Conservation (phyloP, 2,797 vertebrate species). For the Megaceryle alcyon region DNA sequence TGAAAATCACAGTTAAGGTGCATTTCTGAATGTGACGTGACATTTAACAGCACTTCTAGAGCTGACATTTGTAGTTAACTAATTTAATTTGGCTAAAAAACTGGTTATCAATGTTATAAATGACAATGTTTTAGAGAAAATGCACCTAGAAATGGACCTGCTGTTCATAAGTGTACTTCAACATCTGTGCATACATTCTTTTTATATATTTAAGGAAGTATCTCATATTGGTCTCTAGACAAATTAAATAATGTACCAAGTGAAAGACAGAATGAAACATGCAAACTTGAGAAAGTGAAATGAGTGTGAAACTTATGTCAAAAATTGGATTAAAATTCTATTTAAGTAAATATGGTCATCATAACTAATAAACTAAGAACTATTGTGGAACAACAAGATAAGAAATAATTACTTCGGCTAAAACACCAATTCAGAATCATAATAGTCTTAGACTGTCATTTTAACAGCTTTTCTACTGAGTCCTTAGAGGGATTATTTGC, state of each 20-base stretch:
- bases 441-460: conserved; percentile 90
- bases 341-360: conserved; percentile 75
- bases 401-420: conserved; percentile 83
- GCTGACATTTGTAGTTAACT: not conserved
- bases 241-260: not conserved
- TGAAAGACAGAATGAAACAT: not conserved
- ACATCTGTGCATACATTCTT: not conserved
- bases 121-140: conserved; percentile 8
- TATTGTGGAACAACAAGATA: conserved; percentile 78
- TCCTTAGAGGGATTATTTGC: conserved; percentile 95
- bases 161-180: not conserved
- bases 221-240: not conserved
- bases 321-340: conserved; percentile 56
- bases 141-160: not conserved
- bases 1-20: conserved; percentile 36
- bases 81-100: conserved; percentile 35
- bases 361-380: conserved; percentile 73
- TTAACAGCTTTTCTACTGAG: conserved; percentile 89
- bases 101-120: not conserved
- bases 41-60: conserved; percentile 35
- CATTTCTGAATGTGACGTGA: conserved; percentile 2
- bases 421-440: conserved; percentile 84
- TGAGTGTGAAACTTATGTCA: conserved; percentile 27
- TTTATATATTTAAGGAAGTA: not conserved
- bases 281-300: conserved; percentile 55